These are phyloP conservation scores for Punctoribates punctum DNA, from an alignment of 2,888 invertebrate species.

Conservation along the genomic window DNA sequence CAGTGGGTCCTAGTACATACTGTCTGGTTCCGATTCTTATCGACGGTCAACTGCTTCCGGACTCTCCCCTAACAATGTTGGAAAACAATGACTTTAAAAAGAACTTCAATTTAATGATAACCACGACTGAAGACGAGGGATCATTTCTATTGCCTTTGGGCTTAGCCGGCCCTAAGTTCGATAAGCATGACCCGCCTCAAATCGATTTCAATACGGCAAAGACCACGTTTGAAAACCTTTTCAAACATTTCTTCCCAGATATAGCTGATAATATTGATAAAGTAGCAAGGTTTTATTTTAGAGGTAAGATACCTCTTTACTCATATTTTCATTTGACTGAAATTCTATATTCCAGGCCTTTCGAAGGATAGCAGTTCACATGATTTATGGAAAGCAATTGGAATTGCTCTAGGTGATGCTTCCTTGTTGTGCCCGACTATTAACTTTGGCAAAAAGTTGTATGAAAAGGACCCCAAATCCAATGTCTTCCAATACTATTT, in stretches of 20 bases:
- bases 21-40: no score
- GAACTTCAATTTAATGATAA: slow-evolving; percentile 26
- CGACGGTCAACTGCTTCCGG: slow-evolving; percentile 20
- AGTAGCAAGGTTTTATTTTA: slow-evolving; percentile 31
- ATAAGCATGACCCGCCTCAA: no score
- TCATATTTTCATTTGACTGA: no score
- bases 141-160: not conserved
- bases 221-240: no score
- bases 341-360: not conserved
- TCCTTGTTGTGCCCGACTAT: slow-evolving; percentile 32
- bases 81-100: slow-evolving; percentile 13
- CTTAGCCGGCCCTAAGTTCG: not conserved
- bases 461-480: no score
- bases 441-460: slow-evolving; percentile 18
- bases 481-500: slow-evolving; percentile 36
- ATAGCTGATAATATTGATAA: not conserved
- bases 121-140: slow-evolving; percentile 33
- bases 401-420: slow-evolving; percentile 34
- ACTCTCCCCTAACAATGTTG: not conserved
- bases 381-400: not conserved
- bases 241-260: not conserved
- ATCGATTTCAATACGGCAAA: no score
- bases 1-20: no score
- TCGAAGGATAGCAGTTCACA: not conserved
- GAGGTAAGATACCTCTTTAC: no score